A percentile compares a stretch with the other conserved stretches of the same genome.
Evolutionary conservation across 2,888 invertebrate genomes (phyloP).

Genomic region (Rhaphigaster nebulosa): DNA sequence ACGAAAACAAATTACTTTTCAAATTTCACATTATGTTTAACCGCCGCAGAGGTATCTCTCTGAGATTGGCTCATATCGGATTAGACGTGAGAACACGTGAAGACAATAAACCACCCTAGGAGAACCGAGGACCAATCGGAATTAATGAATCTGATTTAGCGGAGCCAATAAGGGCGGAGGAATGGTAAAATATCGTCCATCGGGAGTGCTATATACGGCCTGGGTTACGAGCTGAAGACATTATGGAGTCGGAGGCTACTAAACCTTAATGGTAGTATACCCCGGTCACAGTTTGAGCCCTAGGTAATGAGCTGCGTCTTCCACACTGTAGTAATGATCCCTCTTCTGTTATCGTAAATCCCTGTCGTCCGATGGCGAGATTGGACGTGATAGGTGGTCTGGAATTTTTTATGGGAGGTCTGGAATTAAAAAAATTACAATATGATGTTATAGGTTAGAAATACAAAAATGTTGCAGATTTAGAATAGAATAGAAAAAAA

Average conservation of each 20-base stretch:
- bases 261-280: neutral
- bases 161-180: neutral
- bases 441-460: too few species aligned
- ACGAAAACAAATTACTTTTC: neutral
- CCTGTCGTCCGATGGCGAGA: neutral
- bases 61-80: neutral
- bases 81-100: neutral
- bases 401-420: neutral
- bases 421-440: too few species aligned
- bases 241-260: neutral
- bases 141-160: conserved; percentile 3
- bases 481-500: too few species aligned
- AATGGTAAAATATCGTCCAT: conserved; percentile 19
- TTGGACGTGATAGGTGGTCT: neutral
- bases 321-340: neutral
- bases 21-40: neutral
- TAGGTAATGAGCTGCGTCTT: conserved; percentile 4
- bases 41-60: neutral
- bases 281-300: conserved; percentile 21
- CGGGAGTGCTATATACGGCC: neutral
- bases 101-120: neutral
- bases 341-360: neutral
- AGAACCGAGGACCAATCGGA: neutral
- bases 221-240: conserved; percentile 33
- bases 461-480: too few species aligned